Base-by-base conservation (phyloP, 2,113 vertebrate genomes). In the Calidris pygmaea region DNA sequence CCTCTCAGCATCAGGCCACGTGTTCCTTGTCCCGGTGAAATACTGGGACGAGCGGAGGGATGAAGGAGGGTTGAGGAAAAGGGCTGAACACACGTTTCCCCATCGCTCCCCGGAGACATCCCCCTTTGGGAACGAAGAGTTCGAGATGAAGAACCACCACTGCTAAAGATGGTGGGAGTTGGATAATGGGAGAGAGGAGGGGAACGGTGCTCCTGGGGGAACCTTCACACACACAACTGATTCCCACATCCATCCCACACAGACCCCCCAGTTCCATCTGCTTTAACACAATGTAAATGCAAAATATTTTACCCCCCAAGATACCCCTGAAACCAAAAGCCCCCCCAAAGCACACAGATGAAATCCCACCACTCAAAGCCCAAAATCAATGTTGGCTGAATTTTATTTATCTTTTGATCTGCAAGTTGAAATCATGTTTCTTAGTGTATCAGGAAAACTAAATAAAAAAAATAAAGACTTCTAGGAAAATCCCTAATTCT, bases 11-110 rank as follows among this genome's bases (percentile, higher is more conserved):
- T 2, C 32, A 63, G 24, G 56, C n/a, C 50, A 45, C 35, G 6
- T 0, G 6, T 26, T 70, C 39, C 22, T 12, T 6, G 37, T 7
- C 59, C 41, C 1, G 3, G 5, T 59, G 89, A 79, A 52, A 83
- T 3, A 48, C 10, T 0, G 9, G 48, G 37, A 68, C 0, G 15
- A 24, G 67, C 29, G 47, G n/a, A 4, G 3, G 19, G 65, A 11
- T 17, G 32, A 52, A 66, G 75, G 27, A 74, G 29, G 60, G 34
- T 8, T 74, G 18, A 85, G 32, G 37, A 27, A 41, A 71, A 52
- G 8, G 56, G 34, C 9, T 56, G 48, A 32, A 37, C 43, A 26
- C 20, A 16, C 0, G 1, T 22, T 66, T 68, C 20, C 30, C 47
- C 34, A 29, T 35, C 3, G 4, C 23, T 6, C 26, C 41, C 35